These are phyloP conservation scores for Amphipyra berbera DNA, from an alignment of 2,888 invertebrate species.

Conservation along the genomic window DNA sequence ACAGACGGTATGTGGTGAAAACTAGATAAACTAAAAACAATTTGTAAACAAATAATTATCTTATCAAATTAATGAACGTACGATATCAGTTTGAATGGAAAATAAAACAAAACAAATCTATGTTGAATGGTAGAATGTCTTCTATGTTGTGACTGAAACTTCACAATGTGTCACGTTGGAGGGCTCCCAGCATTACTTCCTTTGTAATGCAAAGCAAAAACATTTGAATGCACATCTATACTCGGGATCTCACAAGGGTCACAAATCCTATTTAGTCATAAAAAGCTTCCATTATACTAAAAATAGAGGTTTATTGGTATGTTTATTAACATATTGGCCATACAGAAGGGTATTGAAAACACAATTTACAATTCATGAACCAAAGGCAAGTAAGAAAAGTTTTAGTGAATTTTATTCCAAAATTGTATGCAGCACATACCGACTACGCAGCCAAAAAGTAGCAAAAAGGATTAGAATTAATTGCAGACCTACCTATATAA, in stretches of 20 bases:
- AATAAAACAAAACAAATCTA: conserved; percentile 23
- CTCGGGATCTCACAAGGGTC: conserved; percentile 10
- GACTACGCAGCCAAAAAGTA: no score
- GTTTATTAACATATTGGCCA: conserved; percentile 6
- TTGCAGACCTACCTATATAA: neutral
- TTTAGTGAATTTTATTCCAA: no score
- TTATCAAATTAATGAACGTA: conserved; percentile 39
- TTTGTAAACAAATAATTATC: conserved; percentile 49
- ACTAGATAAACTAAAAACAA: neutral
- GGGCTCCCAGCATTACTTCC: conserved; percentile 20
- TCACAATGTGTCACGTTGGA: conserved; percentile 9
- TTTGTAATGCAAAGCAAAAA: conserved; percentile 42
- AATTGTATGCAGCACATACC: no score
- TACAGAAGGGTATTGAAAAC: conserved; percentile 1
- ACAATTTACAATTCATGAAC: conserved; percentile 1
- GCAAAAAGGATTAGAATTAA: no score
- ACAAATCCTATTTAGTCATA: conserved; percentile 16
- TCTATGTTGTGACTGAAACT: conserved; percentile 5
- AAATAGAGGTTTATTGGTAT: conserved; percentile 12
- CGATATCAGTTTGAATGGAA: conserved; percentile 21
- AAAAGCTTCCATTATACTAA: conserved; percentile 11
- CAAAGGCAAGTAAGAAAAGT: no score
- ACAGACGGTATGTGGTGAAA: no score
- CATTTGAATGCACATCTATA: conserved; percentile 19
- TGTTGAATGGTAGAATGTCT: conserved; percentile 5